phyloP scores from a whole-genome alignment of 2,797 vertebrate species.

The Tapera naevia region DNA sequence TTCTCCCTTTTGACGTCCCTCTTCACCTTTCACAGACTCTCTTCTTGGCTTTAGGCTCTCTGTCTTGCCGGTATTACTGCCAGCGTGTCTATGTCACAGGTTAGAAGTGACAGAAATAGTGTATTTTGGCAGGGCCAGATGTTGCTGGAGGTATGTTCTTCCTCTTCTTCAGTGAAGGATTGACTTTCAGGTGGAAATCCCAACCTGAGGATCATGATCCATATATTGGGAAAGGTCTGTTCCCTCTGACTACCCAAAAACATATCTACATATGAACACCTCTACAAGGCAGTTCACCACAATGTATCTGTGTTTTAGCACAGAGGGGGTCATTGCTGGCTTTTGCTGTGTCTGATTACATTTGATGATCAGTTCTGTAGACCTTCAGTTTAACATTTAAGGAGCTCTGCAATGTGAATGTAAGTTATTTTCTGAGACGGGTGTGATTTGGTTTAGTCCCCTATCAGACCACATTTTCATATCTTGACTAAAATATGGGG shows the following conservation, averaged over 20 bases:
- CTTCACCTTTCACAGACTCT: not conserved
- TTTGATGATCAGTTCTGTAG: not conserved
- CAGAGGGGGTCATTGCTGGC: not conserved
- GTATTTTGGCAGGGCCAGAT: not conserved
- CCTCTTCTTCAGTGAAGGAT: not conserved
- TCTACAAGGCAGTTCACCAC: not conserved
- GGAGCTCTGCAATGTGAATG: not conserved
- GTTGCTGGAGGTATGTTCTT: not conserved
- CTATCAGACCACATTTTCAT: not conserved
- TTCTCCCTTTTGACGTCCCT: not conserved
- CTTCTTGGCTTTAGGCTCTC: not conserved
- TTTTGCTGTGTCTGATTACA: not conserved
- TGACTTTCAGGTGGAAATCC: not conserved
- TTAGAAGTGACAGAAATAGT: not conserved
- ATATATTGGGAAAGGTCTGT: not conserved
- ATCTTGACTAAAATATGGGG: not conserved
- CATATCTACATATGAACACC: not conserved
- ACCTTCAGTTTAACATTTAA: not conserved
- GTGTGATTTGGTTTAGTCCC: not conserved
- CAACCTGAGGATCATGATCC: not conserved
- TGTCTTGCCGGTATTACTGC: not conserved
- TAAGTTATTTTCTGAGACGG: not conserved
- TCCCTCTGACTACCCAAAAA: not conserved
- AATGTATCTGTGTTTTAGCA: not conserved
- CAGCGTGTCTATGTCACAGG: not conserved